Evolutionary conservation across 2,888 invertebrate species (phyloP), one percentile per base, ranked within the genome.

Genomic region (Tenthredo distinguenda): DNA sequence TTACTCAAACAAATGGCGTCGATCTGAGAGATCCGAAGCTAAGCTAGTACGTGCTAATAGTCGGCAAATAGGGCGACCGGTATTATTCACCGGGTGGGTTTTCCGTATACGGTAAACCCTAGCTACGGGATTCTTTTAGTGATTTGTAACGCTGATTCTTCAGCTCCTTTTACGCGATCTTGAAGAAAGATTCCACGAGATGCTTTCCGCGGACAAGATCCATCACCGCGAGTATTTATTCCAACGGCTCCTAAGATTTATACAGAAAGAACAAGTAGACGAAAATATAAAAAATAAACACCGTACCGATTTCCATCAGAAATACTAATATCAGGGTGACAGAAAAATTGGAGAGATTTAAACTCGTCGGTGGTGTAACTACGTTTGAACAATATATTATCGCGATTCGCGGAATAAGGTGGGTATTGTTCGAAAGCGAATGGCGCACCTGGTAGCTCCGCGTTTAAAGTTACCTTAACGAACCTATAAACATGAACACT

Each of bases 51-150:
- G 90, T 89, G 89, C 90, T 91, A 91, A 92, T 92, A 90, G 91
- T 89, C 88, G 90, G 90, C 91, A 91, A 92, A 90, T 91, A 91
- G 90, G 89, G 89, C 87, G 87, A 88, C 87, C 83, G 85, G 88
- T 89, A 91, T 91, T 90, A 91, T 91, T 91, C 90, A 88, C 87
- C 89, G 87, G 12, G 86, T 87, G 88, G 87, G 87, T 86, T 55
- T 55, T 12, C 90, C 91, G 87, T 91, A 90, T 91, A 90, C 88
- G 91, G 90, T 26, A 31, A 50, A 77, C 43, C 43, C 43, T 43
- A 15, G 74, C 74, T 50, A n/a, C 21, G 9, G 76, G 76, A 77
- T 77, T 77, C 76, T 77, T 77, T 77, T 77, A 47, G 76, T 77
- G 76, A 77, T 77, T 77, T 77, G 76, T 50, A 77, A 77, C 76